phyloP scores from a whole-genome alignment of 2,797 vertebrate species.

The Cephalopachus bancanus region DNA sequence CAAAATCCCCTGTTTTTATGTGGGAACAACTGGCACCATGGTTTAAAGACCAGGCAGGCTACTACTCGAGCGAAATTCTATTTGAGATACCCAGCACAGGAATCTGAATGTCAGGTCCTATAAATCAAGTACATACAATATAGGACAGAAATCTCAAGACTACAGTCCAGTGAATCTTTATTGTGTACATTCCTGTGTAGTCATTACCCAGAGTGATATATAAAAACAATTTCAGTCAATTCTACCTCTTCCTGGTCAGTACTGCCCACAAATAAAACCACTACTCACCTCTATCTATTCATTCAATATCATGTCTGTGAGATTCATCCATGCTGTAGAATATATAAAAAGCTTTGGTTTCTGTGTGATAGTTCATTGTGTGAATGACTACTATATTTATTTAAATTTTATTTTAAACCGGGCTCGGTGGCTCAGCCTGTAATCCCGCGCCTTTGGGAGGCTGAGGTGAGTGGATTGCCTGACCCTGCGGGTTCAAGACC shows the following conservation, averaged over 20 bases:
- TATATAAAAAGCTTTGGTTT: not conserved
- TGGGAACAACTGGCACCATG: rapidly evolving
- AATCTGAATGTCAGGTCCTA: not conserved
- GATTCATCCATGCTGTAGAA: not conserved
- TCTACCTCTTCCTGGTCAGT: not conserved
- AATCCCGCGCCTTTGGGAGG: no score
- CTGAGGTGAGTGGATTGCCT: no score
- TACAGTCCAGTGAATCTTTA: not conserved
- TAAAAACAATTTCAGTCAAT: not conserved
- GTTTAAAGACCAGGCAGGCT: not conserved
- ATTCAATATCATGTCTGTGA: not conserved
- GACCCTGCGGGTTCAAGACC: no score
- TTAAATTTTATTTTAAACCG: not conserved
- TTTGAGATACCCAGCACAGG: not conserved
- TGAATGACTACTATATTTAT: not conserved
- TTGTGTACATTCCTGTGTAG: rapidly evolving
- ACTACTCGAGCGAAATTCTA: not conserved
- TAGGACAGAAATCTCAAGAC: not conserved
- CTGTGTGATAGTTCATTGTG: not conserved
- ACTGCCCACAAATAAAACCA: not conserved
- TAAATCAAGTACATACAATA: rapidly evolving
- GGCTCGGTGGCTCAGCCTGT: no score
- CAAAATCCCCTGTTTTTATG: not conserved
- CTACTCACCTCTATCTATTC: not conserved
- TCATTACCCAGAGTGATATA: rapidly evolving